Percentiles rank a stretch among this genome's conserved stretches.
Conservation (phyloP, 1,140 invertebrate species). For the Bombus turneri region DNA sequence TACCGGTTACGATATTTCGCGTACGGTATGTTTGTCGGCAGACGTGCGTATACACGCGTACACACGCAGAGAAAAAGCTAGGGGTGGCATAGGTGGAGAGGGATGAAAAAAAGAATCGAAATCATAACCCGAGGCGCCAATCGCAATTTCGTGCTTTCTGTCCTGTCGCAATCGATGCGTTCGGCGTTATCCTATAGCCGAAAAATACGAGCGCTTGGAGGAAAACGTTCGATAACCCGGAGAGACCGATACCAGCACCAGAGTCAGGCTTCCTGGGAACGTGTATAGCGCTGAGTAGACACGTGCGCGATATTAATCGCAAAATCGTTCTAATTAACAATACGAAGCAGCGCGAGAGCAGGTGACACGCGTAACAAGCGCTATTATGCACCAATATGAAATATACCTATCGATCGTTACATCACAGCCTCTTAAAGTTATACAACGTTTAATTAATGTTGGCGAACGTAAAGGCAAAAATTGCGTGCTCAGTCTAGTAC, state of each 20-base stretch:
- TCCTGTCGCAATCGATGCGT: constrained; percentile 22
- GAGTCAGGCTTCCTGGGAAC: not conserved
- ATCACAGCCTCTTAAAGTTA: not conserved
- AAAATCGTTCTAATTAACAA: constrained; percentile 30
- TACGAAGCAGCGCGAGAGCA: not conserved
- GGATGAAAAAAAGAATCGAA: constrained; percentile 27
- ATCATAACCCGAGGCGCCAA: constrained; percentile 57
- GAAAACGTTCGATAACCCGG: not conserved
- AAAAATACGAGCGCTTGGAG: not conserved
- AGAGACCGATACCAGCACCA: not conserved
- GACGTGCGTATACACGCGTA: not conserved
- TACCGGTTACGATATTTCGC: constrained; percentile 65
- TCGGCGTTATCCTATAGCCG: constrained; percentile 16
- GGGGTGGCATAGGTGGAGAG: not conserved
- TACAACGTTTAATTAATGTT: constrained; percentile 5
- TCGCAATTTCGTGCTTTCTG: constrained; percentile 60
- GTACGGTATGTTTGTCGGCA: constrained; percentile 23
- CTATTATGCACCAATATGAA: not conserved
- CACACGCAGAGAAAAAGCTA: not conserved
- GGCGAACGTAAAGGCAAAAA: no score
- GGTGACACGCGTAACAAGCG: constrained; percentile 20
- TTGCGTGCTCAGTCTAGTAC: no score
- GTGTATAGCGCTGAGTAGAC: not conserved
- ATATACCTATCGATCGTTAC: not conserved
- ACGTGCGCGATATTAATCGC: constrained; percentile 18